Percentiles rank a stretch among this genome's conserved stretches.
Conservation (phyloP, 2,113 vertebrate genomes). For the Anhinga rufa region DNA sequence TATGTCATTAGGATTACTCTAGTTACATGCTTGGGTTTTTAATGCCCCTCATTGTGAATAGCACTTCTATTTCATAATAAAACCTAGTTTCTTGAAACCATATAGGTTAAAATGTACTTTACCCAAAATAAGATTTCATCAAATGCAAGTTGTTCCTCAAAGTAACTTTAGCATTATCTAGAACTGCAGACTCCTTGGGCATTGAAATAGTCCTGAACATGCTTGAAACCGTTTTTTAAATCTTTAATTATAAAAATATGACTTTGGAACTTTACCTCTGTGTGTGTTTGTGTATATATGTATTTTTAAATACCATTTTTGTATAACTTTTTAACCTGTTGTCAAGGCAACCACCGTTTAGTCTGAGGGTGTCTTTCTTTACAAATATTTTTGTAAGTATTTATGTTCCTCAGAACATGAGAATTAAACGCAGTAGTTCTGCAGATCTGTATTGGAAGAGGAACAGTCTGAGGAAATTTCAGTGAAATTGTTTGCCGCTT, state of each 20-base stretch:
- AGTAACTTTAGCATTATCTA: not conserved
- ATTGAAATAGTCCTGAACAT: not conserved
- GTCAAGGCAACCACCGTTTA: not conserved
- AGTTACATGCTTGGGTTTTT: not conserved
- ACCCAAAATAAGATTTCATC: not conserved
- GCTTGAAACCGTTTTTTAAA: not conserved
- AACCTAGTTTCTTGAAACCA: not conserved
- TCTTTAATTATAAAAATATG: not conserved
- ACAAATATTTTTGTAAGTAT: not conserved
- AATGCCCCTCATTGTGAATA: not conserved
- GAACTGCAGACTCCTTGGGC: not conserved
- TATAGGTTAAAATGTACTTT: not conserved
- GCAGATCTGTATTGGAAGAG: not conserved
- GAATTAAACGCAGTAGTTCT: not conserved
- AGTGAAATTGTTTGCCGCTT: not conserved
- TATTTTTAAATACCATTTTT: not conserved
- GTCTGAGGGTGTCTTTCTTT: not conserved
- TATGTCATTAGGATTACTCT: not conserved
- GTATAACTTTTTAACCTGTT: not conserved
- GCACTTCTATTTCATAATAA: not conserved
- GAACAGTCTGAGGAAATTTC: not conserved
- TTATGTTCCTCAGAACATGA: not conserved
- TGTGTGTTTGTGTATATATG: accelerated
- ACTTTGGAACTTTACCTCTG: not conserved
- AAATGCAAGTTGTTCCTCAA: not conserved